Base-by-base conservation (phyloP, 2,113 vertebrate species). In the Copsychus sechellarum region DNA sequence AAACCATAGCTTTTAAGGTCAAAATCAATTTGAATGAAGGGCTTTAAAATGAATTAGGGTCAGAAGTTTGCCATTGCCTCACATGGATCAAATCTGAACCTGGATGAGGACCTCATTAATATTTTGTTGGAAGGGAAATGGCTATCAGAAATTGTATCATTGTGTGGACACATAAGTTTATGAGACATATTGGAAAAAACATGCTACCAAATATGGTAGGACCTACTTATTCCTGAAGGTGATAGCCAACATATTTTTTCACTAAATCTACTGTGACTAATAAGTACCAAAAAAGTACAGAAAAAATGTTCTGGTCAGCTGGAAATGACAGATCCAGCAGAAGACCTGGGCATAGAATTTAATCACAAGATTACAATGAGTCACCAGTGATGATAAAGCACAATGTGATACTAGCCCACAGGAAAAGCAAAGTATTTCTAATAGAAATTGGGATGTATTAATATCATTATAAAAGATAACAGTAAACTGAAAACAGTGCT, bases 281-380 rank as follows among this genome's bases (percentile, higher is more conserved):
- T 92, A 90, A 88, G 54, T 38, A 69, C 53, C 29, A 31, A 51
- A 51, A 28, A 51, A 28, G 50, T 29, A 51, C 50, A 51, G 50
- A 51, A 70, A 88, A 87, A 92, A 14, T 33, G 60, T 78, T 93
- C 76, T 92, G 72, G 88, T 92, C 86, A 94, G 64, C 45, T 95
- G 91, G 67, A 93, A 93, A 88, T 62, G 76, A 86, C 64, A 93
- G 71, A 94, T 66, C 50, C 81, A 86, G 76, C 25, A 88, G 84
- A 94, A 92, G 91, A 95, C 91, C 91, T 78, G 80, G 91, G 26
- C 69, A 31, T 31, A 71, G 60, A 92, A 88, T 25, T 81, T 81
- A 81, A 96, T 88, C 92, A 97, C 72, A 92, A 93, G 83, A 95
- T 86, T 62, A 73, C 19, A 29, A 6, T 95, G 94, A 96, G 50